These are phyloP conservation scores for Tyrannus savana DNA, from an alignment of 2,113 vertebrate species.

Conservation along the genomic window DNA sequence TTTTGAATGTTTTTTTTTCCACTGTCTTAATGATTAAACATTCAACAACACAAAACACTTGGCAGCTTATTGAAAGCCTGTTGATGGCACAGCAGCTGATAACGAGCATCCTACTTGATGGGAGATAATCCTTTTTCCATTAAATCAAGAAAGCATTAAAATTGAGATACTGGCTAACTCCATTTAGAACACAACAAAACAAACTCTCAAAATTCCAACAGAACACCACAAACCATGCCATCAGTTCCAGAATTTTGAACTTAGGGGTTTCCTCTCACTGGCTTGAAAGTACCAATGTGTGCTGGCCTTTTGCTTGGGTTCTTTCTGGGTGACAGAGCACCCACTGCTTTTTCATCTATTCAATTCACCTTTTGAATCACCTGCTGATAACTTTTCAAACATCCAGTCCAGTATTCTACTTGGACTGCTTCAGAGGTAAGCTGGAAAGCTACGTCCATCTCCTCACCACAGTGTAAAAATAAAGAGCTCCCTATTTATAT, in stretches of 20 bases:
- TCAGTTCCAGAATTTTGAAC: background rate
- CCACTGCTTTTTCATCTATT: background rate
- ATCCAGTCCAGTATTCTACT: background rate
- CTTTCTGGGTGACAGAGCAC: background rate
- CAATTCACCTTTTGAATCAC: background rate
- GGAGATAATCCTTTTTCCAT: constrained; percentile 65
- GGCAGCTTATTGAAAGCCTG: constrained; percentile 45
- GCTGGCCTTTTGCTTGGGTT: background rate
- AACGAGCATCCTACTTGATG: constrained; percentile 48
- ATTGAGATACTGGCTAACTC: constrained; percentile 14
- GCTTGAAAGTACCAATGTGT: background rate
- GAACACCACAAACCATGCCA: background rate
- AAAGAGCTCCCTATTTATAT: background rate
- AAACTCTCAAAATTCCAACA: background rate
- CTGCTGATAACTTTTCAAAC: background rate
- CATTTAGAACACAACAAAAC: background rate
- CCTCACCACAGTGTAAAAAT: background rate
- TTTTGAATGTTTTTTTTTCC: background rate
- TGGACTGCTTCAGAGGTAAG: background rate
- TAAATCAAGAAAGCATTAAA: constrained; percentile 63
- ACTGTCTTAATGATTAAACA: constrained; percentile 27
- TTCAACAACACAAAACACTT: constrained; percentile 34
- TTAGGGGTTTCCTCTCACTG: background rate
- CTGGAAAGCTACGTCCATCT: background rate
- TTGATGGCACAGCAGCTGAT: constrained; percentile 19